Evolutionary conservation across 2,888 invertebrate species (phyloP), one percentile per base, ranked within the genome.

Genomic region (Drosophila peninsularis): DNA sequence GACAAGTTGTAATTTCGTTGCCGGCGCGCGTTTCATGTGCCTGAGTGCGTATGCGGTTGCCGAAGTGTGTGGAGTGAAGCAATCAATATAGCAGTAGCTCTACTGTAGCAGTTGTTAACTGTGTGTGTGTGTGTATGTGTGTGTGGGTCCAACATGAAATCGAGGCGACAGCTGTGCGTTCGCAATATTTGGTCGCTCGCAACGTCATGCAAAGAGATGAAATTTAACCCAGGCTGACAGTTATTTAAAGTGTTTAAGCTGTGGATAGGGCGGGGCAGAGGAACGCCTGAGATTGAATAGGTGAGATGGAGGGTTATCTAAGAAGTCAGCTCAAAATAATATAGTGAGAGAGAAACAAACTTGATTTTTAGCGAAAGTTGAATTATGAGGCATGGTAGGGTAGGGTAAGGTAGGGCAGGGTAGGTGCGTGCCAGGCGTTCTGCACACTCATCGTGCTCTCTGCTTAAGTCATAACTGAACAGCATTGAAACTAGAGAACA

Each of bases 1-100:
- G 89, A 90, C 90, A 90, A 90, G 90, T 89, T 90, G 90, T 90
- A 90, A 90, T 90, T 90, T 90, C 78, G 89, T 83, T 84, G 87
- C 86, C 83, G 75, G 76, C 62, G 52, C 64, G 65, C 70, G 57
- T 55, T 78, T 74, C 79, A 74, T 76, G 44, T 61, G 69, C 69
- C 70, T 54, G 57, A 65, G 32, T 75, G 78, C 74, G 74, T 68
- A 78, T 73, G 74, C 42, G 60, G 67, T 66, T 62, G 44, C 17
- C 36, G 42, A n/a, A 37, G 14, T n/a, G 36, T 36, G 50, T 24
- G 19, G 9, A 14, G 17, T 10, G 19, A 24, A 32, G 34, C 32
- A 44, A 34, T 42, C 32, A 21, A 11, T 34, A 36, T 21, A 3
- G 24, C 30, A 10, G 24, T 39, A 9, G 37, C 19, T 10, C 10